phyloP scores from a whole-genome alignment of 2,113 vertebrate species.

The Phylloscopus trochilus region DNA sequence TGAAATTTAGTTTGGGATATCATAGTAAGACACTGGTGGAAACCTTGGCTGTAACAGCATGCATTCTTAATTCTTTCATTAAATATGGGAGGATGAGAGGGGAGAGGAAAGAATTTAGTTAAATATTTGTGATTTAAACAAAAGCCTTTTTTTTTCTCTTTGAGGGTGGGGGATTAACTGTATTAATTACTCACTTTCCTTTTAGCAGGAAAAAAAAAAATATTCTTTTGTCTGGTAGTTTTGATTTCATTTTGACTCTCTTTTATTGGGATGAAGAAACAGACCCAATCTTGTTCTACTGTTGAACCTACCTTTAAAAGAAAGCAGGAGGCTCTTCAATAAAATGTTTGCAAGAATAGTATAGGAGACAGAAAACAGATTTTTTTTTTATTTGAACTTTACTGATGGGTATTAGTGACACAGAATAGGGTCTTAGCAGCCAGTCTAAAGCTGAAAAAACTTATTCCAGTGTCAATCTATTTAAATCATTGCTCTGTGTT shows the following conservation, averaged over 20 bases:
- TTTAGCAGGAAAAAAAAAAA: not conserved
- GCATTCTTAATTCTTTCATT: not conserved
- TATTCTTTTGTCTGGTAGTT: not conserved
- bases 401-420: not conserved
- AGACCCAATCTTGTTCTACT: not conserved
- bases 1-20: not conserved
- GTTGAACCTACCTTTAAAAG: not conserved
- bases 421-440: not conserved
- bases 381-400: not conserved
- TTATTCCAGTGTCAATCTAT: not conserved
- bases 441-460: not conserved
- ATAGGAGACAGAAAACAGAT: not conserved
- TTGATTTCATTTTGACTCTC: not conserved
- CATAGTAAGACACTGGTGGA: not conserved
- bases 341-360: not conserved
- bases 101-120: not conserved
- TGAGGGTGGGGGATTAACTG: not conserved
- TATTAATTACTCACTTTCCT: not conserved
- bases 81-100: not conserved
- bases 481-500: slow-evolving; percentile 17
- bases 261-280: not conserved
- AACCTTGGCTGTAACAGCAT: not conserved
- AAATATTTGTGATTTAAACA: not conserved
- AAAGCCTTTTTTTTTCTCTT: not conserved
- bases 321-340: not conserved